Evolutionary conservation across 2,888 invertebrate genomes (phyloP).

Genomic region (Aphidius colemani): DNA sequence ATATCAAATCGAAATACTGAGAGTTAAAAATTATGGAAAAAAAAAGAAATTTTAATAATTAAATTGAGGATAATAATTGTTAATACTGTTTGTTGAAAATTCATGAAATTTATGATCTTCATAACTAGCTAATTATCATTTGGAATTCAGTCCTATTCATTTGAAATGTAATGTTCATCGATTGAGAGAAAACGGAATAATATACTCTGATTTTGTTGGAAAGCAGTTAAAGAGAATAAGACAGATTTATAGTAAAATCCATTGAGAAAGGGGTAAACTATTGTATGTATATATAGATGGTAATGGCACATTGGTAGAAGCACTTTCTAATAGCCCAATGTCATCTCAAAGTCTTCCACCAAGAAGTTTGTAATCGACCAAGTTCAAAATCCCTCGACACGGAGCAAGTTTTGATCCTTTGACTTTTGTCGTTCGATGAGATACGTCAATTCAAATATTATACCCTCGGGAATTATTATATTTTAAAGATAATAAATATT

Average conservation of each 20-base stretch:
- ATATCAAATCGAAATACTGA: no score
- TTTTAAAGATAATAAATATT: no score
- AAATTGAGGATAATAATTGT: no score
- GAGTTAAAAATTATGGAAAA: no score
- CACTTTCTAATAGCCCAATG: no score
- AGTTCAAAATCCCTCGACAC: conserved; percentile 20
- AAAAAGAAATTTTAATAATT: no score
- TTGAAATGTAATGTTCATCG: conserved; percentile 8
- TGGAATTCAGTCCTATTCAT: conserved; percentile 14
- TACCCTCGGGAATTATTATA: no score
- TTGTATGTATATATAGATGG: no score
- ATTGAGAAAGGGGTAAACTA: no score
- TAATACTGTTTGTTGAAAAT: neutral
- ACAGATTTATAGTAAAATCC: conserved; percentile 4
- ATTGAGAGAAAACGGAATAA: neutral
- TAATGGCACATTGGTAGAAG: no score
- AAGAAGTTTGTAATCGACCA: conserved; percentile 22
- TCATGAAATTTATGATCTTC: conserved; percentile 3
- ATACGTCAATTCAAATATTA: conserved; percentile 22
- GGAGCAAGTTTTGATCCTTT: conserved; percentile 19
- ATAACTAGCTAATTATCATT: conserved; percentile 11
- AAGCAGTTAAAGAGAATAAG: neutral
- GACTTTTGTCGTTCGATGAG: conserved; percentile 25
- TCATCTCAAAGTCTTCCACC: no score
- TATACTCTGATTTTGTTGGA: conserved; percentile 1